Evolutionary conservation across 2,888 invertebrate species (phyloP).

Genomic region (Crepidodera aurea): DNA sequence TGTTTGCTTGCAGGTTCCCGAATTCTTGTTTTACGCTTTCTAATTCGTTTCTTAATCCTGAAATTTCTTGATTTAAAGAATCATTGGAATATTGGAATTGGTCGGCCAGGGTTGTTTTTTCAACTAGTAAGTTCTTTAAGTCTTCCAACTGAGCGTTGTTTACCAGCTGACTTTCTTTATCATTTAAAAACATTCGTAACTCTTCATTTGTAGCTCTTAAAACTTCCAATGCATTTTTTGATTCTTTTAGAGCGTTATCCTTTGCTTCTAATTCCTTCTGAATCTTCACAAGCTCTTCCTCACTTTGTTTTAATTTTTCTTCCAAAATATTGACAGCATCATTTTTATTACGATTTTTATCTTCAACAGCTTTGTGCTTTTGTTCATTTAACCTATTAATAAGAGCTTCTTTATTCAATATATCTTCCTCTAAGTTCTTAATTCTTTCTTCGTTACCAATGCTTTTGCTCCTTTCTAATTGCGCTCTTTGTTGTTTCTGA

Average conservation of each 20-base stretch:
- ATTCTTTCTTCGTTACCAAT: conserved; percentile 21
- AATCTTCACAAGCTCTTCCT: neutral
- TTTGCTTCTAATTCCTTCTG: conserved; percentile 1
- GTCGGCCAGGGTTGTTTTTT: conserved; percentile 11
- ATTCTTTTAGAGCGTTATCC: conserved; percentile 4
- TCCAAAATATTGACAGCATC: conserved; percentile 14
- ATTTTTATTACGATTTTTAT: conserved; percentile 24
- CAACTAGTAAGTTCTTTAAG: conserved; percentile 10
- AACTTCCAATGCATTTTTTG: conserved; percentile 4
- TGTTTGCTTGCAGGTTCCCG: conserved; percentile 4
- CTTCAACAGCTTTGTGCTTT: conserved; percentile 29
- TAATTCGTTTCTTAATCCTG: conserved; percentile 48
- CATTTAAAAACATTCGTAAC: too few species aligned
- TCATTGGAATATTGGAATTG: conserved; percentile 44
- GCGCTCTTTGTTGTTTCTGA: conserved; percentile 58
- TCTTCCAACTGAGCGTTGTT: conserved; percentile 9
- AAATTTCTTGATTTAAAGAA: conserved; percentile 51
- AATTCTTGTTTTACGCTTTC: conserved; percentile 44
- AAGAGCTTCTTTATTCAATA: conserved; percentile 12
- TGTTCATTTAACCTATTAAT: conserved; percentile 18
- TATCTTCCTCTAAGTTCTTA: conserved; percentile 31
- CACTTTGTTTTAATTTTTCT: conserved; percentile 12
- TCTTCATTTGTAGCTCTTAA: neutral
- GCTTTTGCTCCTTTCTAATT: conserved; percentile 45
- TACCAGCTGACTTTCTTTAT: neutral